A percentile compares a stretch with the other conserved stretches of the same genome.
Conservation (phyloP, 2,888 invertebrate species). For the Plebejus argus region DNA sequence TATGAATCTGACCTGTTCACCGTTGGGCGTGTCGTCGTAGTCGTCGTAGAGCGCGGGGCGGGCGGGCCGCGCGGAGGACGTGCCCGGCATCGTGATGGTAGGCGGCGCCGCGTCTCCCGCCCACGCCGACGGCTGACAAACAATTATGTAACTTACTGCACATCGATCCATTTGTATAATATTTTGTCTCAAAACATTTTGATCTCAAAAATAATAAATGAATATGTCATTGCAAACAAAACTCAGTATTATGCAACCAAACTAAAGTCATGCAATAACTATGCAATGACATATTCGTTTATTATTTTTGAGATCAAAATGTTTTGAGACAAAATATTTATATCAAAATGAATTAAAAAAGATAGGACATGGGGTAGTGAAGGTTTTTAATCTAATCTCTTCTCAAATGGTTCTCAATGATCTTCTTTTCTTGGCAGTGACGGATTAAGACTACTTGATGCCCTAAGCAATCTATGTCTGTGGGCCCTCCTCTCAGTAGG, state of each 20-base stretch:
- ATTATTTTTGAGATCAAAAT: neutral
- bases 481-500: too few relatives aligned
- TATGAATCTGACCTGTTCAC: conserved; percentile 15
- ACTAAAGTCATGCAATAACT: too few relatives aligned
- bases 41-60: conserved; percentile 44
- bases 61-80: conserved; percentile 44
- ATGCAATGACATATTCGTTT: too few relatives aligned
- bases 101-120: conserved; percentile 50
- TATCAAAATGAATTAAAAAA: too few relatives aligned
- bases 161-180: neutral
- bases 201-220: neutral
- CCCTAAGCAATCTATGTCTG: too few relatives aligned
- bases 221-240: too few relatives aligned
- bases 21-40: conserved; percentile 53
- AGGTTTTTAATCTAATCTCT: too few relatives aligned
- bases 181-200: neutral
- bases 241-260: too few relatives aligned
- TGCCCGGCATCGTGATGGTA: conserved; percentile 67
- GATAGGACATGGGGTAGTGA: too few relatives aligned
- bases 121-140: conserved; percentile 31
- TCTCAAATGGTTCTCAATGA: too few relatives aligned
- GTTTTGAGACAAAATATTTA: neutral
- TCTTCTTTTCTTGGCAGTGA: too few relatives aligned
- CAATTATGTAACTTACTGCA: neutral
- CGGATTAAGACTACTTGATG: too few relatives aligned